Percentiles rank a stretch among this genome's conserved stretches.
phyloP scores from a whole-genome alignment of 2,888 invertebrate species.

The Thecophora atra region DNA sequence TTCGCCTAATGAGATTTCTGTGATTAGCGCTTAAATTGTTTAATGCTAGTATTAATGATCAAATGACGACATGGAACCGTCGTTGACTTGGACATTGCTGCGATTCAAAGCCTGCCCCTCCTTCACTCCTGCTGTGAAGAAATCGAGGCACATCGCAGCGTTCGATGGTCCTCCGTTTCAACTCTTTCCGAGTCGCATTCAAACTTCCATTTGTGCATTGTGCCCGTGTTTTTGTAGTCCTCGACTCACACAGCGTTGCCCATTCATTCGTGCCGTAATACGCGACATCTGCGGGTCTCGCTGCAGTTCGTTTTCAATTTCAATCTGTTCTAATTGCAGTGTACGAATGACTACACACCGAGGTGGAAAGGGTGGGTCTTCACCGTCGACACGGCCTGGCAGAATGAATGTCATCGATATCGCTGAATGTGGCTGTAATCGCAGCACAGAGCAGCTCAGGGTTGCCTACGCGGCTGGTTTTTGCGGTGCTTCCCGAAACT shows the following conservation, averaged over 20 bases:
- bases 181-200: conserved; percentile 53
- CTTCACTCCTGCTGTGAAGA: background rate
- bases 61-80: background rate
- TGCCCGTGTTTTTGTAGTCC: conserved; percentile 47
- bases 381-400: background rate
- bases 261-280: conserved; percentile 9
- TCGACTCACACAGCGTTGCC: background rate
- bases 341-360: background rate
- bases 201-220: conserved; percentile 54
- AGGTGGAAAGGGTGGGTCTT: background rate
- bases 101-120: background rate
- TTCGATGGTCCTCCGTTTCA: conserved; percentile 21
- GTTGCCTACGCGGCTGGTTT: background rate
- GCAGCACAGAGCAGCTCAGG: background rate
- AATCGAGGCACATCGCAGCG: background rate
- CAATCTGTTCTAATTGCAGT: conserved; percentile 29
- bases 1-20: background rate
- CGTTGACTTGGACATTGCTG: no score
- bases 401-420: background rate
- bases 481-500: background rate
- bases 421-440: background rate
- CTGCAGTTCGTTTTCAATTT: conserved; percentile 20
- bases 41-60: background rate
- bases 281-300: conserved; percentile 31
- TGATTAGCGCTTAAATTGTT: conserved; percentile 1